Evolutionary conservation across 1,140 invertebrate species (phyloP), one percentile per base, ranked within the genome.

Genomic region (Notospermus geniculatus): DNA sequence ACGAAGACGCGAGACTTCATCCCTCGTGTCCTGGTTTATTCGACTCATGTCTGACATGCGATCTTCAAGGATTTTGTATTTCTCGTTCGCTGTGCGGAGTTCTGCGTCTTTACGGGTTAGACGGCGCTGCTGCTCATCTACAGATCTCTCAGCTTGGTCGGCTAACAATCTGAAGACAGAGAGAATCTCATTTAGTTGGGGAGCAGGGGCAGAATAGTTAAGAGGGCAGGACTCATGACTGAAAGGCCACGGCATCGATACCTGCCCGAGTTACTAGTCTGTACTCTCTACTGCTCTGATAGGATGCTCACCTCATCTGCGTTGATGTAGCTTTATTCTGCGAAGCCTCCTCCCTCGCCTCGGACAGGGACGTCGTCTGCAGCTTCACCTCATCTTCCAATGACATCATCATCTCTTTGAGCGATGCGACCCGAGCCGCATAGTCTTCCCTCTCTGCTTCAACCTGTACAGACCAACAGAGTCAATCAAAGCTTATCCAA

Each of bases 281-380:
- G n/a, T n/a, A n/a, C n/a, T n/a, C n/a, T n/a, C n/a, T n/a, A n/a
- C n/a, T n/a, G n/a, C n/a, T n/a, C n/a, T n/a, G n/a, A n/a, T n/a
- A n/a, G n/a, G n/a, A n/a, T 19, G 59, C 75, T 59, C 64, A 79
- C 79, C 72, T 80, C 76, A 80, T 78, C 60, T 80, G 79, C 15
- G 66, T 71, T 23, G 77, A 70, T 2, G 70, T 73, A 2, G 72
- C 66, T 52, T 71, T 76, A 25, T 73, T 67, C 50, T 74, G 69
- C 0, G 70, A 63, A 2, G 69, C 56, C 2, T 73, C 71, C 32
- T 79, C 76, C 28, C 67, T 68, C 1, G 71, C 64, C n/a, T 75
- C 69, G 9, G 64, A 66, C 5, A 77, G 62, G 28, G 71, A 58
- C 32, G 67, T 23, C 4, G 69, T 66, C 60, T 73, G 72, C 19